These are phyloP conservation scores for Drosophila rellima DNA, from an alignment of 2,888 invertebrate genomes.

Conservation along the genomic window DNA sequence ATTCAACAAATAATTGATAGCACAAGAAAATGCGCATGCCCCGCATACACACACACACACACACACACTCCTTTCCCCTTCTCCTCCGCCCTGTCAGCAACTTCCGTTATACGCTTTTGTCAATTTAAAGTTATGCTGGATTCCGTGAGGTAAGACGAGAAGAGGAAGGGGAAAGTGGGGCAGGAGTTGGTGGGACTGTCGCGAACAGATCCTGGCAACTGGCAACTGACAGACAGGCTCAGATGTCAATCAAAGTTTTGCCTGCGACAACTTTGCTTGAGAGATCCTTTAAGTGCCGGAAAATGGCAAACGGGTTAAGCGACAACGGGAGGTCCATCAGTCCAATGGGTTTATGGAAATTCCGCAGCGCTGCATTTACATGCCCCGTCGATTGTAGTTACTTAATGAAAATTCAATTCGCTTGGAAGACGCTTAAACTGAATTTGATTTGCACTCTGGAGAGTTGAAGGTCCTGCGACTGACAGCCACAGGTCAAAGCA, in stretches of 20 bases:
- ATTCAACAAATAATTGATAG: constrained; percentile 67
- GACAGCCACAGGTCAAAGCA: constrained; percentile 32
- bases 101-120: constrained; percentile 50
- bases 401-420: constrained; percentile 69
- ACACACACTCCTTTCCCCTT: not conserved
- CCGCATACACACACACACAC: not conserved
- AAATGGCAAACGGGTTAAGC: constrained; percentile 59
- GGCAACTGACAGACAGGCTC: constrained; percentile 44
- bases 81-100: constrained; percentile 16
- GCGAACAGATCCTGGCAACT: constrained; percentile 46
- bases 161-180: not conserved
- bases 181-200: constrained; percentile 19
- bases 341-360: constrained; percentile 28
- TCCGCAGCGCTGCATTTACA: constrained; percentile 4
- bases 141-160: constrained; percentile 2
- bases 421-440: constrained; percentile 66
- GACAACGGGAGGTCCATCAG: constrained; percentile 11
- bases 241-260: constrained; percentile 70
- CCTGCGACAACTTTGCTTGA: constrained; percentile 33
- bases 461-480: constrained; percentile 39
- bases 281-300: constrained; percentile 62
- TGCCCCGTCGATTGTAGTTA: constrained; percentile 14
- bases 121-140: constrained; percentile 46
- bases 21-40: constrained; percentile 36
- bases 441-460: constrained; percentile 71